Evolutionary conservation across 2,797 vertebrate species (phyloP).

Genomic region (Syndactyla subalaris): DNA sequence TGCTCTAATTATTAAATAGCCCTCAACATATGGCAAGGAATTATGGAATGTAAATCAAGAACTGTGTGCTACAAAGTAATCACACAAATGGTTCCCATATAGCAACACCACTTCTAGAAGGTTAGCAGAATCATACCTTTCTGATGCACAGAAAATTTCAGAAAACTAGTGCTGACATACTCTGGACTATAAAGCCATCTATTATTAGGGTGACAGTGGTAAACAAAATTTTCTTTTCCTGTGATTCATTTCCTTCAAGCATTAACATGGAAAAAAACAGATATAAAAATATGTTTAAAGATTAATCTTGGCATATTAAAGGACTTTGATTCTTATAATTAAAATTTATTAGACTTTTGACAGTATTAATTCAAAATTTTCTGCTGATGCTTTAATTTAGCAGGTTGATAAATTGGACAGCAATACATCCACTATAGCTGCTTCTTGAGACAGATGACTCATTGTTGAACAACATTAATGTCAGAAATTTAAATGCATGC

Average conservation of each 20-base stretch:
- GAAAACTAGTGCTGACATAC: background rate
- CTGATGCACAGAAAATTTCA: background rate
- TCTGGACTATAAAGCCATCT: background rate
- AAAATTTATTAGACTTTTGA: constrained; percentile 37
- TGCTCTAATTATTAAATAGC: constrained; percentile 34
- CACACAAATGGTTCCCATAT: background rate
- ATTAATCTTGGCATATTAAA: constrained; percentile 8
- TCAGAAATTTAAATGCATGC: background rate
- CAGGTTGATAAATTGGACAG: background rate
- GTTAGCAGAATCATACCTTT: background rate
- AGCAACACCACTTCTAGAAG: background rate
- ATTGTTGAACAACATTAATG: background rate
- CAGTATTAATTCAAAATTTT: constrained; percentile 44
- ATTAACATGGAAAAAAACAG: background rate
- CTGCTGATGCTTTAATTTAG: constrained; percentile 1
- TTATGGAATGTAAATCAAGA: constrained; percentile 14
- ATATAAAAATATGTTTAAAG: constrained; percentile 12
- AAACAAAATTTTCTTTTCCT: constrained; percentile 25
- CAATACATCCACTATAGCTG: background rate
- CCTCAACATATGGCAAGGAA: constrained; percentile 20
- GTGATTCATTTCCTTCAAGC: background rate
- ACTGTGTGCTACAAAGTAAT: background rate
- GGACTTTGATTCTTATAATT: constrained; percentile 10
- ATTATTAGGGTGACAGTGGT: background rate
- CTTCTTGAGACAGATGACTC: constrained; percentile 10